Percentiles rank a stretch among this genome's conserved stretches.
Conservation (phyloP, 1,140 invertebrate species). For the Bombus confusus region DNA sequence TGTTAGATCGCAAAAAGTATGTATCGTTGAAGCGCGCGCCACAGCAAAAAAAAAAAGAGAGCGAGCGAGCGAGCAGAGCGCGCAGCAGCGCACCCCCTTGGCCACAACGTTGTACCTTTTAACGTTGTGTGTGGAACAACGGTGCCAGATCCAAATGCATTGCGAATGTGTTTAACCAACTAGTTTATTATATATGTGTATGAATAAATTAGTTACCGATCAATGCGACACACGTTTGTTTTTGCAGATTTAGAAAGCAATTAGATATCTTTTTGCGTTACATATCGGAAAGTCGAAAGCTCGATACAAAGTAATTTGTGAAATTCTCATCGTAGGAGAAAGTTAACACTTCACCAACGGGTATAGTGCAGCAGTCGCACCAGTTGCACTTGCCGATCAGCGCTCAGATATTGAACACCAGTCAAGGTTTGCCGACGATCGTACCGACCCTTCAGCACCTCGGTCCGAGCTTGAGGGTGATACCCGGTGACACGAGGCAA, state of each 20-base stretch:
- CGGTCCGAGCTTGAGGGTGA: conserved; percentile 76
- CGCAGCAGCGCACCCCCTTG: not conserved
- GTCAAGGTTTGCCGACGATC: conserved; percentile 78
- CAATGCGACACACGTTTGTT: conserved; percentile 5
- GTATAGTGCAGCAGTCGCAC: conserved; percentile 73
- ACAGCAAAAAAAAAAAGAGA: not conserved
- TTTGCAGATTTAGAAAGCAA: not conserved
- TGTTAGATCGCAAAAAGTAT: not conserved
- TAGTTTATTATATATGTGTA: not conserved
- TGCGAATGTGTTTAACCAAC: not conserved
- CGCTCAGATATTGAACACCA: conserved; percentile 80
- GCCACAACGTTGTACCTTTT: conserved; percentile 13
- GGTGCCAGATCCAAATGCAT: conserved; percentile 49
- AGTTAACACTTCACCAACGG: conserved; percentile 67
- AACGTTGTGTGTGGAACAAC: conserved; percentile 54
- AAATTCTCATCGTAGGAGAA: conserved; percentile 69
- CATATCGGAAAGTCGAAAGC: not conserved
- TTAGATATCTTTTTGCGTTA: not conserved
- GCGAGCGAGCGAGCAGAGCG: too few species aligned
- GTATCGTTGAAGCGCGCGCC: not conserved
- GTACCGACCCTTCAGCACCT: conserved; percentile 80
- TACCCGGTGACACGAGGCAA: conserved; percentile 79
- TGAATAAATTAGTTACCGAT: not conserved
- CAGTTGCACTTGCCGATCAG: conserved; percentile 80
- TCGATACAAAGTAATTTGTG: not conserved